Conservation (phyloP, 2,888 invertebrate genomes). For the Venusia cambrica region DNA sequence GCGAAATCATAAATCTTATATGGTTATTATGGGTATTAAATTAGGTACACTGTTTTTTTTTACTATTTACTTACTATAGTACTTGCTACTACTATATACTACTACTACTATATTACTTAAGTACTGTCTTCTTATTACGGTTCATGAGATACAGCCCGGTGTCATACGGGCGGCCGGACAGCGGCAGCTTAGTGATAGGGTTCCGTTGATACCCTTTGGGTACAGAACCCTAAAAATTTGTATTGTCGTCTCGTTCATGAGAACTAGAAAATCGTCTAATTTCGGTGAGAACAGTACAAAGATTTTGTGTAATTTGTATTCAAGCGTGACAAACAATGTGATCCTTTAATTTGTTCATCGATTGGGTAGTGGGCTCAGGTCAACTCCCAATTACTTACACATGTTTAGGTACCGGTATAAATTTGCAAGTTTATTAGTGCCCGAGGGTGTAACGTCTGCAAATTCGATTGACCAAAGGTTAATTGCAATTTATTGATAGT, state of each 20-base stretch:
- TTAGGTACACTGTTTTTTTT: too few species aligned
- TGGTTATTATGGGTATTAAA: too few species aligned
- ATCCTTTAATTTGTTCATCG: slow-evolving; percentile 35
- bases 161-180: too few species aligned
- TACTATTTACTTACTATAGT: too few species aligned
- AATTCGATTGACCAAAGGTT: slow-evolving; percentile 6
- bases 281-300: slow-evolving; percentile 56
- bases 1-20: too few species aligned
- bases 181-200: too few species aligned
- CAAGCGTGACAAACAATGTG: slow-evolving; percentile 31
- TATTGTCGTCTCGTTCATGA: slow-evolving; percentile 55
- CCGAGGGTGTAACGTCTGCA: slow-evolving; percentile 14
- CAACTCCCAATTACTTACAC: slow-evolving; percentile 19
- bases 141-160: too few species aligned
- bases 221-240: too few species aligned
- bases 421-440: slow-evolving; percentile 17
- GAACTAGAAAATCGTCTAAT: slow-evolving; percentile 49
- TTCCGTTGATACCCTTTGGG: too few species aligned
- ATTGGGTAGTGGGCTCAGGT: slow-evolving; percentile 29
- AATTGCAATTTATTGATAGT: slow-evolving; percentile 8
- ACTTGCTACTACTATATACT: too few species aligned
- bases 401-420: slow-evolving; percentile 18
- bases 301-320: slow-evolving; percentile 10
- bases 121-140: too few species aligned
- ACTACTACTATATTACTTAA: too few species aligned